Percentiles rank a stretch among this genome's conserved stretches.
Evolutionary conservation across 1,140 invertebrate species (phyloP).

Genomic region (Thrips palmi): DNA sequence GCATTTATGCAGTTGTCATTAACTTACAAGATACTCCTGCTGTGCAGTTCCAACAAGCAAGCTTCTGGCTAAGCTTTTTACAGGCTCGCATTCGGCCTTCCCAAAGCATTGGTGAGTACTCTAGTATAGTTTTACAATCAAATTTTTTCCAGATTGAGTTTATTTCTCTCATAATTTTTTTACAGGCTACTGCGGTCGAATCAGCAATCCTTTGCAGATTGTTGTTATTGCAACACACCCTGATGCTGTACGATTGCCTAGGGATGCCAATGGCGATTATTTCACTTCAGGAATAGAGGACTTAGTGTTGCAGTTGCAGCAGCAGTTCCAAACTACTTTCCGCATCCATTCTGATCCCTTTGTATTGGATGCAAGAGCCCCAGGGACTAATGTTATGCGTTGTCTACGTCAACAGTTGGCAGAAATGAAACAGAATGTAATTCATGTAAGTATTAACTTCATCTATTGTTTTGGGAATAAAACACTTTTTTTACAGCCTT

Average conservation of each 20-base stretch:
- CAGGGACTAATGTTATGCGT: no score
- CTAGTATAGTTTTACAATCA: not conserved
- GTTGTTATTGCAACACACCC: constrained; percentile 48
- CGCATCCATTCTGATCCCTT: constrained; percentile 29
- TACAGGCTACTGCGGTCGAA: constrained; percentile 33
- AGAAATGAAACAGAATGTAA: no score
- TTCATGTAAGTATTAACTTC: no score
- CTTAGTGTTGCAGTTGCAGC: constrained; percentile 25
- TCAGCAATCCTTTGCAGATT: constrained; percentile 28
- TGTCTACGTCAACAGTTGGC: no score
- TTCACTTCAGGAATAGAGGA: constrained; percentile 32
- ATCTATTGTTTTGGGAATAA: no score
- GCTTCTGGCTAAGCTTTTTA: constrained; percentile 67
- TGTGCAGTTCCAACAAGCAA: constrained; percentile 50
- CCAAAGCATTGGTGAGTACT: constrained; percentile 42
- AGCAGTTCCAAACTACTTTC: constrained; percentile 32
- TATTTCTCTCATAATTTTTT: constrained; percentile 8
- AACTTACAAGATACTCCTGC: constrained; percentile 49
- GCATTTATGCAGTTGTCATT: constrained; percentile 46
- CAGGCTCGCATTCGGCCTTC: constrained; percentile 46
- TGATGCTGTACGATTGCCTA: constrained; percentile 30
- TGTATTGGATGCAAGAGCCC: constrained; percentile 42
- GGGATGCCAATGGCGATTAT: constrained; percentile 34
- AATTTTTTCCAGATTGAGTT: constrained; percentile 2
- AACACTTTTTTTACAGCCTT: no score